A percentile compares a stretch with the other conserved stretches of the same genome.
These are phyloP conservation scores for Chalcosyrphus nemorum DNA, from an alignment of 2,888 invertebrate genomes.

Conservation along the genomic window DNA sequence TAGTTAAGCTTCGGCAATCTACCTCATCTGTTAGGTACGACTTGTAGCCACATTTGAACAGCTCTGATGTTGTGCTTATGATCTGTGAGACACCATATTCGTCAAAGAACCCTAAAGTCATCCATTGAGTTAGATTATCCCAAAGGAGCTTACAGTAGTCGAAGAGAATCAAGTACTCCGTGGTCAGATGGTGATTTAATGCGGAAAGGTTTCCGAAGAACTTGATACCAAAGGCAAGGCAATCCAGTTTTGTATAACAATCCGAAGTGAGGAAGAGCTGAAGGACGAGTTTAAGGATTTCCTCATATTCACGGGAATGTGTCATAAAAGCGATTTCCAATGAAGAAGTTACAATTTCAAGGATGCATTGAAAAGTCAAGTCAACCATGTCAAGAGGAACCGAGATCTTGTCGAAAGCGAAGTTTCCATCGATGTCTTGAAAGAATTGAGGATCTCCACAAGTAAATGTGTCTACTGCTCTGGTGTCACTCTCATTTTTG, in stretches of 20 bases:
- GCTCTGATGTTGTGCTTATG: conserved; percentile 7
- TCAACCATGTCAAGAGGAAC: conserved; percentile 30
- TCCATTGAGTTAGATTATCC: conserved; percentile 54
- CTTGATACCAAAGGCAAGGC: conserved; percentile 38
- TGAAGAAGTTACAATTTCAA: conserved; percentile 26
- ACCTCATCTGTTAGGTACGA: conserved; percentile 13
- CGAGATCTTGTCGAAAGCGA: conserved; percentile 12
- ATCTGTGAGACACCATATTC: conserved; percentile 24
- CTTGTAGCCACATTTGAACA: conserved; percentile 44
- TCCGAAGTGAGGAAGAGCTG: conserved; percentile 36
- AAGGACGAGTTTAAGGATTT: conserved; percentile 31
- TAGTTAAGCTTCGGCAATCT: not conserved
- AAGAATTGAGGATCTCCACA: conserved; percentile 45
- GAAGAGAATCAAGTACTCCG: conserved; percentile 43
- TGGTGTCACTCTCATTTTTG: not conserved
- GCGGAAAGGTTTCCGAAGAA: conserved; percentile 47
- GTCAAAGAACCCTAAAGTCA: conserved; percentile 13
- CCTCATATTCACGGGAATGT: not conserved
- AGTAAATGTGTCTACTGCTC: conserved; percentile 13
- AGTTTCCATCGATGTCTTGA: conserved; percentile 42
- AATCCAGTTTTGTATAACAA: conserved; percentile 46
- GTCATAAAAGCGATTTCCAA: conserved; percentile 25
- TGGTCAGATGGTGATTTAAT: not conserved
- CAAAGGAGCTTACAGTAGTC: conserved; percentile 52
- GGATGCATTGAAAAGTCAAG: conserved; percentile 38